Evolutionary conservation across 1,140 invertebrate species (phyloP).

Genomic region (Phocides pigmalion): DNA sequence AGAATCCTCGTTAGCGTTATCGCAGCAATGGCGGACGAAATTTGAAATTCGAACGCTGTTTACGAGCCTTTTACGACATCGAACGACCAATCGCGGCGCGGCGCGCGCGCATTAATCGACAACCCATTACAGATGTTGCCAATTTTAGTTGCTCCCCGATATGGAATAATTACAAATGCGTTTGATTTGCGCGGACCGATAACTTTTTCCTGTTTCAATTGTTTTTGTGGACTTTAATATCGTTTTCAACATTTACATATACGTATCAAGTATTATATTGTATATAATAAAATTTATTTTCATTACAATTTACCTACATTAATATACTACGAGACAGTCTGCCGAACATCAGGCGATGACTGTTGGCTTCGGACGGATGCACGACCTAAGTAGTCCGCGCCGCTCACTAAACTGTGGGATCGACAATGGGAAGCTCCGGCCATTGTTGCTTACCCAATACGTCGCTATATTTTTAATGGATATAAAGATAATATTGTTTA

Average conservation of each 20-base stretch:
- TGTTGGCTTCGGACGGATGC: no score
- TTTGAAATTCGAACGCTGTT: conserved; percentile 31
- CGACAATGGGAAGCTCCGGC: no score
- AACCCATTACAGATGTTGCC: conserved; percentile 34
- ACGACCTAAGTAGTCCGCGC: no score
- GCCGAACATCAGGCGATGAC: no score
- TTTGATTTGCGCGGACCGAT: conserved; percentile 13
- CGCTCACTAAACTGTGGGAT: no score
- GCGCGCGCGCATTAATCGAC: conserved; percentile 26
- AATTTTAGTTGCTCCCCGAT: conserved; percentile 30
- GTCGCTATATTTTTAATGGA: no score
- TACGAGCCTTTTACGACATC: conserved; percentile 38
- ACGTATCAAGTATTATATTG: no score
- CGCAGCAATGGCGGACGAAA: conserved; percentile 36
- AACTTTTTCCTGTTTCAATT: conserved; percentile 22
- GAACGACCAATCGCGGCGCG: conserved; percentile 35
- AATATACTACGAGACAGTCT: no score
- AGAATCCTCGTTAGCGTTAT: conserved; percentile 44
- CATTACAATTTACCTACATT: no score
- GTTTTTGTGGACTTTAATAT: conserved; percentile 2
- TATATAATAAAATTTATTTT: no score
- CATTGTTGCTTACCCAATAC: no score
- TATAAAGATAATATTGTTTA: no score
- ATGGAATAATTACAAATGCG: conserved; percentile 41
- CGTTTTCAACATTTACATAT: background rate